Evolutionary conservation across 2,797 vertebrate species (phyloP).

Genomic region (Prionace glauca): DNA sequence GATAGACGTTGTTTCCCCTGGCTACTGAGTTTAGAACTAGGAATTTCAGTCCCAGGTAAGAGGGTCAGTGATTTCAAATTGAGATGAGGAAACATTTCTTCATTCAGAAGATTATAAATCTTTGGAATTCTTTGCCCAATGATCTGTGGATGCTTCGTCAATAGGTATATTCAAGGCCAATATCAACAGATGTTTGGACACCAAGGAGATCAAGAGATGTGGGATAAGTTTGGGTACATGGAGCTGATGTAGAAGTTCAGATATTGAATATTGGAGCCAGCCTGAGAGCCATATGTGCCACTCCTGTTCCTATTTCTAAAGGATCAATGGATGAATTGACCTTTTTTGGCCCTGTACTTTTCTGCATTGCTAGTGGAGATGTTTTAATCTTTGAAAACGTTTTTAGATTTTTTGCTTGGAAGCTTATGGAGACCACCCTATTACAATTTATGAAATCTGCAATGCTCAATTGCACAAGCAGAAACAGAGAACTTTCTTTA

Average conservation of each 20-base stretch:
- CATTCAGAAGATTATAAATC: background rate
- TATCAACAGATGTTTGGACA: background rate
- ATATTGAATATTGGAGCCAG: background rate
- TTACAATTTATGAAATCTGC: background rate
- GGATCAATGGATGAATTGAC: background rate
- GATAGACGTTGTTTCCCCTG: background rate
- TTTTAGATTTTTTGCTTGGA: background rate
- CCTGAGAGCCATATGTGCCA: background rate
- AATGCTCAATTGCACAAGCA: background rate
- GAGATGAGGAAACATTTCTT: background rate
- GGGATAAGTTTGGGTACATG: background rate
- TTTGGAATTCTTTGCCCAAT: background rate
- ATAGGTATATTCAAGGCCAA: background rate
- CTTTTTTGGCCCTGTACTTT: background rate
- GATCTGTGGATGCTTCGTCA: background rate
- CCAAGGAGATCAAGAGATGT: background rate
- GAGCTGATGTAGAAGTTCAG: background rate
- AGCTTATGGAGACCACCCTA: background rate
- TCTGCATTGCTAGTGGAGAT: background rate
- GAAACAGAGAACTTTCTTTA: background rate
- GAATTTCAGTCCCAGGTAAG: background rate
- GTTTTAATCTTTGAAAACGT: background rate
- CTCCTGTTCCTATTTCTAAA: background rate
- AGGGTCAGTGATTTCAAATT: background rate
- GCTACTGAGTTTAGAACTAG: background rate